Conservation (phyloP, 1,140 invertebrate genomes). For the Anastatus disparis region DNA sequence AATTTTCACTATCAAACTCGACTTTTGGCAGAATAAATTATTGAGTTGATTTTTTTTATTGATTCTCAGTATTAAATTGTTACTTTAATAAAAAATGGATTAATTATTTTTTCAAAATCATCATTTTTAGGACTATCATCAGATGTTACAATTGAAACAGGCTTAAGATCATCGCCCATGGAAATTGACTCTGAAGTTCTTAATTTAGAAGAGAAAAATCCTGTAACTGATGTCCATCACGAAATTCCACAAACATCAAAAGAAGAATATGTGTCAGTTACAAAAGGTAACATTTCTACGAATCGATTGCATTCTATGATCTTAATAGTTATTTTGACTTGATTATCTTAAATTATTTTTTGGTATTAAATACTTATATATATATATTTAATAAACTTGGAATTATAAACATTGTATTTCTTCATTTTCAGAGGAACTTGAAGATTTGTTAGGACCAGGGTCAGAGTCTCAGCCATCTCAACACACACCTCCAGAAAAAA, state of each 20-base stretch:
- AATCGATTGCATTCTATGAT: not conserved
- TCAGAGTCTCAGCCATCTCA: no score
- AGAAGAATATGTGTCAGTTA: no score
- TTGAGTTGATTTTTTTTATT: no score
- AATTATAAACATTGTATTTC: no score
- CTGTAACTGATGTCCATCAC: not conserved
- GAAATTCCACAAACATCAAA: not conserved
- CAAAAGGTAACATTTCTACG: not conserved
- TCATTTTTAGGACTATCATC: not conserved
- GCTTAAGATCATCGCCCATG: not conserved
- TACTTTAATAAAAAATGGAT: no score
- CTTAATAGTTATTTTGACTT: not conserved
- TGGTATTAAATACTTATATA: not conserved
- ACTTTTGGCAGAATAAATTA: no score
- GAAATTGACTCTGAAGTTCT: not conserved
- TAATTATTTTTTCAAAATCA: no score
- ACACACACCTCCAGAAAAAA: not conserved
- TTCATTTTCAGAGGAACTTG: not conserved
- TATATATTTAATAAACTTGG: not conserved
- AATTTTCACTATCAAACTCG: no score
- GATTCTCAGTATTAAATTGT: no score
- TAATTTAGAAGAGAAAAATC: not conserved
- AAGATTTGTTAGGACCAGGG: not conserved
- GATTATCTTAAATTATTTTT: no score
- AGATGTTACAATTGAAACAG: not conserved